Base-by-base conservation (phyloP, 2,888 invertebrate genomes). In the Harpalus rubripes region DNA sequence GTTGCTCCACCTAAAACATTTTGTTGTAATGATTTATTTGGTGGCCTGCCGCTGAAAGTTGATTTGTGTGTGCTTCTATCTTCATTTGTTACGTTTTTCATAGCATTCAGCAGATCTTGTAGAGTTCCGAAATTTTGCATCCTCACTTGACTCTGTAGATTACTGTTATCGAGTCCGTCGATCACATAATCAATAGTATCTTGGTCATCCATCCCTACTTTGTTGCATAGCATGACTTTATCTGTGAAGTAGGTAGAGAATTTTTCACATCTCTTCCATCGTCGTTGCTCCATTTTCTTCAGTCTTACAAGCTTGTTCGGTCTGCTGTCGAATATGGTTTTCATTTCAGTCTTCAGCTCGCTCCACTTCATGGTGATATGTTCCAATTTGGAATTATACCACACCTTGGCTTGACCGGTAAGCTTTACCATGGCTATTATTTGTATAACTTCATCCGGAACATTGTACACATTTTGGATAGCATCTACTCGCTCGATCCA, bases 171-270 rank as follows among this genome's bases (percentile, higher is more conserved):
- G 26, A 86, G 85, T 6, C 86, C 86, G 74, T 85, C 85, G 16
- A 86, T 85, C 7, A 86, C 39, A 16, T 86, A 84, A 44, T 85
- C 84, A 8, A 86, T 82, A 58, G 84, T 78, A 56, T 86, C 86
- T 16, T 32, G 18, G 15, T 86, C 86, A 15, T 44, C 12, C 22
- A 86, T 32, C 5, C 18, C 76, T 10, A 58, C n/a, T 74, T 32
- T 80, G 65, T 86, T 86, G 18, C 85, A 81, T 44, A 86, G 65
- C 44, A 79, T 63, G 7, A 86, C 81, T 85, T 86, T 86, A 5
- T 86, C 86, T 32, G 85, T 78, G 59, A 63, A 86, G 74, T 86
- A 86, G 6, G 16, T 74, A 10, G 84, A 44, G 52, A 86, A 86
- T 16, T 80, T 86, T 58, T 86, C 86, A 68, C 63, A 63, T n/a